Conservation (phyloP, 2,113 vertebrate genomes). For the Zapus hudsonius region DNA sequence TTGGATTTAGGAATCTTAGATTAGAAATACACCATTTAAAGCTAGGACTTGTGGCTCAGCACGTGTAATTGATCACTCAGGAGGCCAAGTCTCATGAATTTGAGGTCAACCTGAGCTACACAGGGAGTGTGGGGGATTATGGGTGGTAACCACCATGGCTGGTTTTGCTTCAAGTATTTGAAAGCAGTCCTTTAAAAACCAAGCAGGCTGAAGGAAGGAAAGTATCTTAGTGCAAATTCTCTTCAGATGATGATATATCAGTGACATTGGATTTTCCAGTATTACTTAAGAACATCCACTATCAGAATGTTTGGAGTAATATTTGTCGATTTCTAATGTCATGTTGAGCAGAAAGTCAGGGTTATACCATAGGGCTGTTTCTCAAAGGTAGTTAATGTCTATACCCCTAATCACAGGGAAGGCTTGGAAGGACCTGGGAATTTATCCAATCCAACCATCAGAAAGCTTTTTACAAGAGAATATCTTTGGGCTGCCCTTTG, state of each 20-base stretch:
- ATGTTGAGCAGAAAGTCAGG: neutral
- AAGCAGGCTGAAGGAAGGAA: neutral
- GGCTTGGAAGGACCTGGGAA: neutral
- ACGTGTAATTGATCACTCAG: neutral
- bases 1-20: neutral
- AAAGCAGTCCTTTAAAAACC: neutral
- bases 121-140: neutral
- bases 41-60: neutral
- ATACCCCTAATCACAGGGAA: neutral
- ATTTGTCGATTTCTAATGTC: neutral
- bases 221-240: neutral
- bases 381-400: neutral
- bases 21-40: neutral
- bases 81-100: neutral
- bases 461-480: neutral
- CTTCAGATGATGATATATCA: neutral
- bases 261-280: no score
- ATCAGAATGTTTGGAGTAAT: constrained; percentile 39
- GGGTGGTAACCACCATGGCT: no score
- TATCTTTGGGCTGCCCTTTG: neutral
- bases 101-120: neutral
- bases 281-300: neutral
- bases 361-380: neutral
- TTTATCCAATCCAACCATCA: neutral
- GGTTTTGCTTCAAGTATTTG: neutral